Conservation (phyloP, 2,113 vertebrate genomes). For the Pomatorhinus ruficollis region DNA sequence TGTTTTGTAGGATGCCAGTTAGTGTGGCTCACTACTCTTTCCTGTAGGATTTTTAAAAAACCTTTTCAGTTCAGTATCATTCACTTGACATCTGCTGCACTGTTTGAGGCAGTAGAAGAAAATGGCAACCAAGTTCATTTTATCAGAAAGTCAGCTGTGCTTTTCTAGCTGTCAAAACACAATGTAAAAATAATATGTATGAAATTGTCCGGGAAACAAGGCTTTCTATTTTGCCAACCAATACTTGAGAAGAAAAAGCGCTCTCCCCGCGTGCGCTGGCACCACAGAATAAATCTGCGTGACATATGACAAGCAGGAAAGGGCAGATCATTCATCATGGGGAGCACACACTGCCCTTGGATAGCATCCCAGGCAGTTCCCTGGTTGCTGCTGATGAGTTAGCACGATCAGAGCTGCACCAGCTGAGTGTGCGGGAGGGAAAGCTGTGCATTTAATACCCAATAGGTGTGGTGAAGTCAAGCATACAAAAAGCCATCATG, state of each 20-base stretch:
- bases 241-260: not conserved
- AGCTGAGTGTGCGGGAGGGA: conserved; percentile 2
- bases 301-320: conserved; percentile 50
- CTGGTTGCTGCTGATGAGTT: conserved; percentile 45
- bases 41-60: not conserved
- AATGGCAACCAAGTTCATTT: not conserved
- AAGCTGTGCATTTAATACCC: conserved; percentile 7
- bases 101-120: not conserved
- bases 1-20: not conserved
- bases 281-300: not conserved
- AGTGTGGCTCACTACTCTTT: not conserved
- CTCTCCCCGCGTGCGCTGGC: not conserved
- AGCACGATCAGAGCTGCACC: not conserved
- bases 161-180: conserved; percentile 10
- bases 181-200: not conserved
- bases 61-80: not conserved
- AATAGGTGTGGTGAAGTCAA: conserved; percentile 38
- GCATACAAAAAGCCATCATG: conserved; percentile 42
- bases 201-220: conserved; percentile 4
- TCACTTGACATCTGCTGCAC: not conserved
- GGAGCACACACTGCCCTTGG: conserved; percentile 20
- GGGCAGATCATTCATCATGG: conserved; percentile 57
- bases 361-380: conserved; percentile 18
- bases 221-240: not conserved
- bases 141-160: not conserved